Evolutionary conservation across 2,113 vertebrate species (phyloP), one percentile per base, ranked within the genome.

Genomic region (Neoarius graeffei): DNA sequence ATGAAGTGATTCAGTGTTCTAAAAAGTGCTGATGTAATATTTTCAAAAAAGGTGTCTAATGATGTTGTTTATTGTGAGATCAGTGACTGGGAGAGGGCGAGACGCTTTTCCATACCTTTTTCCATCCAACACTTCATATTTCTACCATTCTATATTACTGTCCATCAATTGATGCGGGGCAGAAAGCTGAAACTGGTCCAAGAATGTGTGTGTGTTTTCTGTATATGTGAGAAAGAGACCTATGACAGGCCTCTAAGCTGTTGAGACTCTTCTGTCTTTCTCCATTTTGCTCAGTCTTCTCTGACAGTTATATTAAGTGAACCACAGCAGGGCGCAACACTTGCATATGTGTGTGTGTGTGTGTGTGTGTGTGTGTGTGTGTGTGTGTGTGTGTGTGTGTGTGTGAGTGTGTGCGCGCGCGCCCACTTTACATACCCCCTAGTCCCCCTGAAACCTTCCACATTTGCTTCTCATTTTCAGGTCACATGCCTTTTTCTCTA

Each of bases 221-320:
- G 67, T 14, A 81, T 54, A 17, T 48, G 54, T 20, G 54, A 13
- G 23, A 27, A 13, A n/a, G 60, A 79, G 27, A 69, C 52, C 64
- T 57, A 56, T 15, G 42, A 74, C 66, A 42, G 66, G 88, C 86
- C 88, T 87, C 86, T 48, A 30, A 88, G 92, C 89, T 91, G 91
- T 92, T 69, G 88, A 93, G 89, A 90, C 90, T 91, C 90, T 64
- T 90, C 92, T 92, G 94, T 94, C 95, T 94, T 85, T 89, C 91
- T 92, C 93, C 91, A 93, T 95, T 89, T 92, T 89, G 42, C 77
- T 88, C 92, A 88, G 77, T 88, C 91, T 92, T 92, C 79, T 89
- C 91, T 95, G 95, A 95, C 94, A 94, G 94, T 95, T 94, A 95
- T 94, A 94, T 94, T 94, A 94, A 96, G 93, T 89, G 91, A 92